A percentile compares a stretch with the other conserved stretches of the same genome.
Conservation (phyloP, 1,140 invertebrate species). For the Habropoda laboriosa region DNA sequence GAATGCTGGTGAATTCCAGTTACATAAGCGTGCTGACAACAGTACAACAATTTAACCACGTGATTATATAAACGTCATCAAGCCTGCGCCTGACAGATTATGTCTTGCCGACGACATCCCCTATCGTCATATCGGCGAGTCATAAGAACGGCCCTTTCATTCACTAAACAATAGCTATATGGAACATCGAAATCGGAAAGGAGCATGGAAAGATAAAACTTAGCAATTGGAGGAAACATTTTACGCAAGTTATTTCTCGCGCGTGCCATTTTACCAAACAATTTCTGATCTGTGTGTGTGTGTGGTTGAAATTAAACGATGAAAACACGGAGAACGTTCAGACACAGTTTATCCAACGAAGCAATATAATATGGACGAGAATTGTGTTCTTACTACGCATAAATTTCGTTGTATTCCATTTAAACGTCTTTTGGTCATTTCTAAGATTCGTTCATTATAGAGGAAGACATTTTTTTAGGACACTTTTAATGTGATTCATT, state of each 20-base stretch:
- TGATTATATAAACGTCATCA: constrained; percentile 72
- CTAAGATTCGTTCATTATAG: too few relatives aligned
- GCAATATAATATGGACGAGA: background rate
- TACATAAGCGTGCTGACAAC: constrained; percentile 57
- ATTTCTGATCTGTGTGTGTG: too few relatives aligned
- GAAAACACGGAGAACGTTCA: background rate
- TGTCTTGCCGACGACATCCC: constrained; percentile 67
- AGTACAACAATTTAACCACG: constrained; percentile 68
- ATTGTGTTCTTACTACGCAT: too few relatives aligned
- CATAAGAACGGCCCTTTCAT: constrained; percentile 54
- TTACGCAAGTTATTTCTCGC: background rate
- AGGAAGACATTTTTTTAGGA: too few relatives aligned
- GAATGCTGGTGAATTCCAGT: constrained; percentile 52
- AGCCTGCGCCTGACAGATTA: constrained; percentile 71
- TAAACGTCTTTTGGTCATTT: too few relatives aligned
- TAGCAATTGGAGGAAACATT: background rate
- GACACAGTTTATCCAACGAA: background rate
- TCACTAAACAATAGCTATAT: constrained; percentile 3
- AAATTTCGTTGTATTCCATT: too few relatives aligned
- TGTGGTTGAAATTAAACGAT: background rate
- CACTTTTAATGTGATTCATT: too few relatives aligned
- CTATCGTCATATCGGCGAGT: constrained; percentile 47
- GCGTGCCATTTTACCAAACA: background rate
- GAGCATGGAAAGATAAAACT: background rate
- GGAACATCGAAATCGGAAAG: background rate